Evolutionary conservation across 2,113 vertebrate genomes (phyloP).

Genomic region (Regulus satrapa): DNA sequence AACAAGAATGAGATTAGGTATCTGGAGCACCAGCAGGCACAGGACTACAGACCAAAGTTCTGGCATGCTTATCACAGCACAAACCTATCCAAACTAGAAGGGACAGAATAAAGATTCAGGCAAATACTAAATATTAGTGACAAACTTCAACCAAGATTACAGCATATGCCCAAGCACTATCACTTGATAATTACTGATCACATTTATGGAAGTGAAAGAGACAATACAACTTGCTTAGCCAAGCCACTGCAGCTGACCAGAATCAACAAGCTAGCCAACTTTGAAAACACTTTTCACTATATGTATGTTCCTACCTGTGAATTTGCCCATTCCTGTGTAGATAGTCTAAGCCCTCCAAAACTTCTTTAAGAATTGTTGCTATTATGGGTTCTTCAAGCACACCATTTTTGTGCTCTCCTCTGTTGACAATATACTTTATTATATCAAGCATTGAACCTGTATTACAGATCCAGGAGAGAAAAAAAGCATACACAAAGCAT

Average conservation of each 20-base stretch:
- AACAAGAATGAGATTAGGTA: background rate
- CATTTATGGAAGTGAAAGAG: background rate
- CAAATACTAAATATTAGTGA: background rate
- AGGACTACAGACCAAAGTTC: background rate
- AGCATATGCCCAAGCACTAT: rapidly evolving
- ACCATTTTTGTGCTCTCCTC: conserved; percentile 89
- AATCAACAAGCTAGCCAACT: background rate
- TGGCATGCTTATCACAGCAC: background rate
- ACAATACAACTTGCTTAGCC: background rate
- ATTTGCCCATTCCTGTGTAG: conserved; percentile 97
- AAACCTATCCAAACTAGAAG: background rate
- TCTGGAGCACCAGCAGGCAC: background rate
- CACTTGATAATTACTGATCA: background rate
- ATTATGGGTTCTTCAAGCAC: conserved; percentile 93
- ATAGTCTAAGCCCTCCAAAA: conserved; percentile 96
- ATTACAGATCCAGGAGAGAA: background rate
- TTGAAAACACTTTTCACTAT: background rate
- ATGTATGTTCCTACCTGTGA: conserved; percentile 81
- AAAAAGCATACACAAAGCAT: background rate
- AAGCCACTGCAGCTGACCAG: background rate
- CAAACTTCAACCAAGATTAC: background rate
- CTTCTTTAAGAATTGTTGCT: conserved; percentile 96
- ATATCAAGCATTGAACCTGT: conserved; percentile 98
- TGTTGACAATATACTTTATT: conserved; percentile 92
- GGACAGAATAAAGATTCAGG: background rate